Base-by-base conservation (phyloP, 2,113 vertebrate species). In the Eidolon helvum region DNA sequence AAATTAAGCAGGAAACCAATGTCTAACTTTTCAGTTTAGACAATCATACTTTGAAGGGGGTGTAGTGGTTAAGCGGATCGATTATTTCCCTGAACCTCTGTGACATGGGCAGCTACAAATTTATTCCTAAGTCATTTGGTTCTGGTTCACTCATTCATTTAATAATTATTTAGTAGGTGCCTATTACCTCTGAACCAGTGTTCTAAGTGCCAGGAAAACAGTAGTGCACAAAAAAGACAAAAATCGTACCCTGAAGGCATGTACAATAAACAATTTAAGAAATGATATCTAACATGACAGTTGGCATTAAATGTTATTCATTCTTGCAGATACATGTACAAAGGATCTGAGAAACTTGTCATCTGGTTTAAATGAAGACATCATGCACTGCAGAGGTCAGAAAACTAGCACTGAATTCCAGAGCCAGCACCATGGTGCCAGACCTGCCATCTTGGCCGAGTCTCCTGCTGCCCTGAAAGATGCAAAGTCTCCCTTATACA, bases 1-100 rank as follows among this genome's bases (percentile, higher is more conserved):
- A 63, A 83, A 79, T 94, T 74, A 91, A 93, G 91, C 33, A 69
- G 38, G 50, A 95, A 85, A 83, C 28, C 43, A 63, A 69, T 4
- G 10, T 61, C 65, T 53, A 53, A 50, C 28, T 57, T 28, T 59
- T 93, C 71, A 87, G 8, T 65, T 78, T 55, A 94, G 9, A 80
- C 16, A 26, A 75, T 26, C 10, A 75, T 91, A 55, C 28, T 79
- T 83, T 28, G 22, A 10, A 7, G 26, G 16, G n/a, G 18, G 4
- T 38, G 1, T 69, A 12, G 22, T 26, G 43, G 40, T 86, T 26
- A 53, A 69, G 43, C 1, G n/a, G 72, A 94, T 38, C 12, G 7
- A 78, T 43, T 55, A 40, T 74, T 69, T 78, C 30, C 40, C 35
- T 30, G 5, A 85, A 88, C 74, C 35, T n/a, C 16, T 88, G 30